Evolutionary conservation across 2,888 invertebrate genomes (phyloP).

Genomic region (Microdon myrmicae): DNA sequence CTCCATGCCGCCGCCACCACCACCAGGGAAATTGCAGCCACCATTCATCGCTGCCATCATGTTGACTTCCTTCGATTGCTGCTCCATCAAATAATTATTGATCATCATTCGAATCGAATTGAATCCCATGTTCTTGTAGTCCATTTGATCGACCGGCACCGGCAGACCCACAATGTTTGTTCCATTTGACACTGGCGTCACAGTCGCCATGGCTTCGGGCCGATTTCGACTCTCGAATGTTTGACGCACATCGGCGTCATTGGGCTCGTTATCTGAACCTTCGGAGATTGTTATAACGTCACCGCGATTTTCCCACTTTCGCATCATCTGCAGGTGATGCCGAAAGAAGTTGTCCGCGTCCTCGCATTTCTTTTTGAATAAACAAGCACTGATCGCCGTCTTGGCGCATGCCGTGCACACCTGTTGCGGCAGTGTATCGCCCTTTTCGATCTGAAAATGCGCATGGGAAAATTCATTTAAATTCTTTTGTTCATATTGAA

Average conservation of each 20-base stretch:
- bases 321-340: conserved; percentile 61
- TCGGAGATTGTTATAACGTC: conserved; percentile 51
- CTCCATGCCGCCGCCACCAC: background rate
- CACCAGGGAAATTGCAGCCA: background rate
- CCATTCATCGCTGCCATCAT: conserved; percentile 55
- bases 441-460: conserved; percentile 61
- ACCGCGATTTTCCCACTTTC: conserved; percentile 57
- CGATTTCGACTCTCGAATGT: background rate
- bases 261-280: conserved; percentile 42
- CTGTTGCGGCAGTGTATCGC: conserved; percentile 64
- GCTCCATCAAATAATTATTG: conserved; percentile 63
- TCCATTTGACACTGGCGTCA: conserved; percentile 21
- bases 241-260: conserved; percentile 9
- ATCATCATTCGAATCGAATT: conserved; percentile 63
- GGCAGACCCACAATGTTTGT: background rate
- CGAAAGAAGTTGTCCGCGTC: conserved; percentile 65
- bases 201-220: conserved; percentile 37
- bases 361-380: conserved; percentile 65
- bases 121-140: conserved; percentile 55
- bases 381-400: conserved; percentile 62
- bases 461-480: conserved; percentile 9
- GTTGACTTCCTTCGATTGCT: conserved; percentile 59
- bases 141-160: conserved; percentile 10
- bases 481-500: conserved; percentile 15
- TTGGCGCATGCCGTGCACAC: conserved; percentile 64